These are phyloP conservation scores for Pantelozetes paolii DNA, from an alignment of 2,888 invertebrate genomes.

Conservation along the genomic window DNA sequence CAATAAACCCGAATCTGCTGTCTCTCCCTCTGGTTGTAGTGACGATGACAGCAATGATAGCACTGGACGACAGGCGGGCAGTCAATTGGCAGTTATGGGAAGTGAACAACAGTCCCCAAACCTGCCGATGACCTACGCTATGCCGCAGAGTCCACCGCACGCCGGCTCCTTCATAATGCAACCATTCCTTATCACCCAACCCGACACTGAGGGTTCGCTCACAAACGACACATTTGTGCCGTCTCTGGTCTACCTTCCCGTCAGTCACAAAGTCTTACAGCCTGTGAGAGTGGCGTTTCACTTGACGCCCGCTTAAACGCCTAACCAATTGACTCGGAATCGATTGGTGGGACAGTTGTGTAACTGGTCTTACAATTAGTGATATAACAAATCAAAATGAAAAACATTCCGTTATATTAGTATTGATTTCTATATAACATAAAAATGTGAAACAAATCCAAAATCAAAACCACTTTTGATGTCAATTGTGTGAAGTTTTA, in stretches of 20 bases:
- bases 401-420: constrained; percentile 28
- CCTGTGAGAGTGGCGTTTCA: constrained; percentile 86
- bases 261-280: constrained; percentile 76
- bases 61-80: not conserved
- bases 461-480: constrained; percentile 34
- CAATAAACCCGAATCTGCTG: constrained; percentile 46
- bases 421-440: constrained; percentile 22
- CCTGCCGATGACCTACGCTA: constrained; percentile 52
- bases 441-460: constrained; percentile 33
- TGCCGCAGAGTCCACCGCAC: constrained; percentile 51
- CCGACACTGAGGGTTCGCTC: constrained; percentile 45
- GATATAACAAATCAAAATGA: constrained; percentile 22
- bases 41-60: constrained; percentile 36
- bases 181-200: constrained; percentile 77
- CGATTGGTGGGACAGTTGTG: constrained; percentile 6
- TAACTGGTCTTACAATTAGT: constrained; percentile 25
- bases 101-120: constrained; percentile 45
- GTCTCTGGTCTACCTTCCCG: constrained; percentile 88
- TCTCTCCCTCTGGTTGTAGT: constrained; percentile 47
- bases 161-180: constrained; percentile 72
- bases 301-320: constrained; percentile 77
- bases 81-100: constrained; percentile 28
- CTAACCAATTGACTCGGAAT: not conserved
- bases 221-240: constrained; percentile 67
- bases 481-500: constrained; percentile 31